Conservation (phyloP, 1,140 invertebrate species). For the Drosophila sechellia region DNA sequence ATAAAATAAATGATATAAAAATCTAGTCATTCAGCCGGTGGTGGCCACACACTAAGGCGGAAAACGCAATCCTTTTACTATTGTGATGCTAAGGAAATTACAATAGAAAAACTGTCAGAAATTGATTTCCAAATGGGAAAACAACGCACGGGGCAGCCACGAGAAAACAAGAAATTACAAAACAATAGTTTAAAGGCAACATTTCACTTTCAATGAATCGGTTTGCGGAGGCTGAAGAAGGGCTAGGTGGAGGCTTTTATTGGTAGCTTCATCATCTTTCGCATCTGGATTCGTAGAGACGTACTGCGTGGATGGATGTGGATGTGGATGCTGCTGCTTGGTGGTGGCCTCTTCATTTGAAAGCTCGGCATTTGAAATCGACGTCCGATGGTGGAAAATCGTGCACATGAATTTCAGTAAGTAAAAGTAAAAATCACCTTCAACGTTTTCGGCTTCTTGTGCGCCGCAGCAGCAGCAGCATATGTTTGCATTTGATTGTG, state of each 20-base stretch:
- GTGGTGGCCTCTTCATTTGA: slow-evolving; percentile 75
- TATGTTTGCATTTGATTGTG: slow-evolving; percentile 76
- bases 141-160: slow-evolving; percentile 40
- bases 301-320: slow-evolving; percentile 47
- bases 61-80: slow-evolving; percentile 2
- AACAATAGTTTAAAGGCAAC: slow-evolving; percentile 44
- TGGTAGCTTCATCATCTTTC: slow-evolving; percentile 67
- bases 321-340: slow-evolving; percentile 17
- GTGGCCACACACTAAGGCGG: slow-evolving; percentile 42
- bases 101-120: slow-evolving; percentile 68
- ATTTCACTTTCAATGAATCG: slow-evolving; percentile 64
- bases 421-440: slow-evolving; percentile 81
- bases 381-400: slow-evolving; percentile 68
- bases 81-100: slow-evolving; percentile 46
- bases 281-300: slow-evolving; percentile 40
- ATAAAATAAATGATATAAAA: slow-evolving; percentile 20
- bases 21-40: slow-evolving; percentile 43
- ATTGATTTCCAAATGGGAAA: slow-evolving; percentile 66
- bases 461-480: slow-evolving; percentile 44
- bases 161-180: slow-evolving; percentile 52
- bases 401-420: slow-evolving; percentile 73
- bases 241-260: slow-evolving; percentile 35
- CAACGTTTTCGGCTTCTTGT: slow-evolving; percentile 45
- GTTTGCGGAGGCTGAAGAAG: slow-evolving; percentile 17
- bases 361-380: slow-evolving; percentile 74